Evolutionary conservation across 1,140 invertebrate genomes (phyloP).

Genomic region (Stegodyphus dumicola): DNA sequence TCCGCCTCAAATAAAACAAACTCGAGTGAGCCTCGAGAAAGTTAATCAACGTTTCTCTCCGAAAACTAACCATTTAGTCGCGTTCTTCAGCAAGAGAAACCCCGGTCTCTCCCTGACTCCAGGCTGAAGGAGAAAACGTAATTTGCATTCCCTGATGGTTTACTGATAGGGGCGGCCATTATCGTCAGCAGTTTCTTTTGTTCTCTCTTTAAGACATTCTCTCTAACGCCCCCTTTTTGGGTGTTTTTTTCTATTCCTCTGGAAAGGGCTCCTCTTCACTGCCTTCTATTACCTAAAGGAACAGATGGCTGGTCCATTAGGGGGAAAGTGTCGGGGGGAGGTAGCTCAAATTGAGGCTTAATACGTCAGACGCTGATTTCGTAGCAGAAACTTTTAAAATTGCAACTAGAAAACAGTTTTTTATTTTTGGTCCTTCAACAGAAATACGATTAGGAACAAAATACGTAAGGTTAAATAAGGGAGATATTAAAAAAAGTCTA

Average conservation of each 20-base stretch:
- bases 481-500: no score
- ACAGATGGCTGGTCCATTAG: slow-evolving; percentile 50
- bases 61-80: slow-evolving; percentile 17
- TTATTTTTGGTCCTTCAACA: no score
- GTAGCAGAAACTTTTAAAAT: no score
- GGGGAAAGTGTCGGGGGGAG: background rate
- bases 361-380: no score
- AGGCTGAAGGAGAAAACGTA: slow-evolving; percentile 6
- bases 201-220: slow-evolving; percentile 35
- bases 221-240: background rate
- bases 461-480: no score
- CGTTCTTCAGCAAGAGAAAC: slow-evolving; percentile 8
- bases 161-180: slow-evolving; percentile 48
- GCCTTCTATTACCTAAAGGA: slow-evolving; percentile 40
- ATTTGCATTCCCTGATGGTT: slow-evolving; percentile 51
- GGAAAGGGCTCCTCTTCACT: background rate
- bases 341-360: no score
- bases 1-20: background rate
- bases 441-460: no score
- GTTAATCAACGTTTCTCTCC: slow-evolving; percentile 34
- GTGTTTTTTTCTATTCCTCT: background rate
- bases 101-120: background rate
- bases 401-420: no score
- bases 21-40: slow-evolving; percentile 6
- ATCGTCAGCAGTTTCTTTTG: slow-evolving; percentile 57